Evolutionary conservation across 1,140 invertebrate genomes (phyloP), one percentile per base, ranked within the genome.

Genomic region (Paracyclopina nana): DNA sequence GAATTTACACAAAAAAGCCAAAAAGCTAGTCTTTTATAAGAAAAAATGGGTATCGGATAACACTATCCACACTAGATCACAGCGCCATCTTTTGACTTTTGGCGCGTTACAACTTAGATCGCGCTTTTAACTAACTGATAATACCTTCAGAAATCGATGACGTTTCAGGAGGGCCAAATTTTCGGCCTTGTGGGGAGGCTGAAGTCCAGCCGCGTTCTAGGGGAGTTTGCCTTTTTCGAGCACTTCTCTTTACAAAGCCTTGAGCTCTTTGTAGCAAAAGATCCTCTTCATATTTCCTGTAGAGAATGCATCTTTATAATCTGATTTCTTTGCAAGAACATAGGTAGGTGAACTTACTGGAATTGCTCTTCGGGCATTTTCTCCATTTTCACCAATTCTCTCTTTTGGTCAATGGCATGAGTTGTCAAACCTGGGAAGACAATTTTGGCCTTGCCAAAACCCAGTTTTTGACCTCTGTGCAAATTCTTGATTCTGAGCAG

Each of bases 151-250:
- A 34, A 64, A 79, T 78, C 76, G 62, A 79, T 77, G 31, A 73
- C 77, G 56, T 87, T 64, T 41, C 82, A 72, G 88, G 87, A 16
- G 82, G 74, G 30, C 88, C 88, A 56, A 91, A 69, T 60, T 76
- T 88, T 46, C 78, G 70, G 0, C 91, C 91, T 46, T 77, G 77
- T 68, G 83, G 71, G 59, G 76, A 77, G 2, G 65, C 68, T 41
- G 90, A 85, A 4, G 77, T 76, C 83, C 85, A 96, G 41, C 90
- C 91, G 60, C 87, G 71, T 59, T 90, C 80, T 40, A 90, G 69
- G 2, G 86, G 78, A 58, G 70, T 73, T 2, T 87, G 5, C 12
- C 27, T 22, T 9, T 29, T 26, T 3, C 45, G 25, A 8, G 34
- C 34, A 38, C 14, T 4, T 38, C 34, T n/a, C 34, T 8, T 38